Evolutionary conservation across 2,113 vertebrate species (phyloP).

Genomic region (Capreolus pygargus): DNA sequence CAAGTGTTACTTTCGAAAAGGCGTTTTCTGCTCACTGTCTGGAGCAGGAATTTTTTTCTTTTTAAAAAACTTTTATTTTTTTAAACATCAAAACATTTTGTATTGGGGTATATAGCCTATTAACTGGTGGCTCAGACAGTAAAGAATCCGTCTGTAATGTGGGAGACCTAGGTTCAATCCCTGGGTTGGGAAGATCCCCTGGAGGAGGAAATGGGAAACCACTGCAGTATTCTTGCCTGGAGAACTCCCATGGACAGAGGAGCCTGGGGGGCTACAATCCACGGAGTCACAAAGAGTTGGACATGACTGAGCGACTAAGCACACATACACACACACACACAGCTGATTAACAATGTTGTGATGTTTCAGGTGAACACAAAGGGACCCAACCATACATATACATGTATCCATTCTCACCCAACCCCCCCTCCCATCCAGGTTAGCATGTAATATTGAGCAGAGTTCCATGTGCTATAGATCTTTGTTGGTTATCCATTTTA

Average conservation of each 20-base stretch:
- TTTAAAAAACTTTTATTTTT: background rate
- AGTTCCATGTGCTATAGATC: background rate
- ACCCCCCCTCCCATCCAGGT: background rate
- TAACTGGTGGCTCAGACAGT: accelerated
- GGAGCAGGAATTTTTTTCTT: background rate
- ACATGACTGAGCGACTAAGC: background rate
- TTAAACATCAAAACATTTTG: background rate
- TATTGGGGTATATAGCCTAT: background rate
- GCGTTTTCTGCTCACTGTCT: background rate
- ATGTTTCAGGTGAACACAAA: background rate
- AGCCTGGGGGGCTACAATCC: background rate
- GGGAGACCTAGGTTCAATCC: background rate
- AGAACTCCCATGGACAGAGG: background rate
- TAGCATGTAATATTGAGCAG: background rate
- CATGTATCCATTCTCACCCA: background rate
- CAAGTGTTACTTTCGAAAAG: background rate
- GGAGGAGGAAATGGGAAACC: background rate
- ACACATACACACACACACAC: background rate
- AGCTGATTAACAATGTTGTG: background rate
- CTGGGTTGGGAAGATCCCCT: background rate
- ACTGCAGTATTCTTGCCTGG: background rate
- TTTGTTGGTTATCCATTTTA: background rate
- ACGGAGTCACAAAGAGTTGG: background rate
- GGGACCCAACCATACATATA: background rate
- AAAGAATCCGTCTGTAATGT: background rate